A percentile compares a stretch with the other conserved stretches of the same genome.
Conservation (phyloP, 2,113 vertebrate species). For the Gila orcuttii region DNA sequence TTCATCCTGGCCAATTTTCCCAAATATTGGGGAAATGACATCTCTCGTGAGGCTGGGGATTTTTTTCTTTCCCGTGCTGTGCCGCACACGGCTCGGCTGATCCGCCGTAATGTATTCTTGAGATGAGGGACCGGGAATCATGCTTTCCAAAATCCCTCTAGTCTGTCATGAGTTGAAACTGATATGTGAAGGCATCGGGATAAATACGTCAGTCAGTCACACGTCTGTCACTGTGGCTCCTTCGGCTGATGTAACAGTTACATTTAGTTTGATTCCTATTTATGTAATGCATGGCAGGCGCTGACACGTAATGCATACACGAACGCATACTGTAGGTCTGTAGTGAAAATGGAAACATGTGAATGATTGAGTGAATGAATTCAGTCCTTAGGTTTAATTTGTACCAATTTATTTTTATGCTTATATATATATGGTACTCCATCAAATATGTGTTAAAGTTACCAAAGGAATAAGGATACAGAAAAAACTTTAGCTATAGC, state of each 20-base stretch:
- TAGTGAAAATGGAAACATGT: background rate
- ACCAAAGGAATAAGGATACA: background rate
- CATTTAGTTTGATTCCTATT: background rate
- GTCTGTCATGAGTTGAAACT: conserved; percentile 11
- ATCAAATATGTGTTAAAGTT: background rate
- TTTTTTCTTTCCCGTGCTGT: background rate
- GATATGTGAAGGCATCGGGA: background rate
- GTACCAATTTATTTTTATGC: background rate
- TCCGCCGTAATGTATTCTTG: conserved; percentile 19
- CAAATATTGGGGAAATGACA: conserved; percentile 46
- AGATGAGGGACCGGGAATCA: conserved; percentile 9
- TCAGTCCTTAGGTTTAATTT: background rate
- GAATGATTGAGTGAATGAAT: background rate
- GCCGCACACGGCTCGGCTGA: background rate
- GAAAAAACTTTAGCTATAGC: background rate
- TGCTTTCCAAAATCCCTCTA: conserved; percentile 22
- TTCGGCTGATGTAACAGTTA: background rate
- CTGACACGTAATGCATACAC: background rate
- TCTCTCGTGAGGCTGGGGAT: conserved; percentile 6
- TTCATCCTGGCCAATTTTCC: conserved; percentile 47
- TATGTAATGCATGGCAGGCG: background rate
- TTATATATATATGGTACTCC: background rate
- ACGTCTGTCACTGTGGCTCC: background rate
- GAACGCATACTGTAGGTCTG: background rate
- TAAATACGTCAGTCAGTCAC: background rate